Conservation (phyloP, 2,113 vertebrate genomes). For the Romanogobio albipinnatus region DNA sequence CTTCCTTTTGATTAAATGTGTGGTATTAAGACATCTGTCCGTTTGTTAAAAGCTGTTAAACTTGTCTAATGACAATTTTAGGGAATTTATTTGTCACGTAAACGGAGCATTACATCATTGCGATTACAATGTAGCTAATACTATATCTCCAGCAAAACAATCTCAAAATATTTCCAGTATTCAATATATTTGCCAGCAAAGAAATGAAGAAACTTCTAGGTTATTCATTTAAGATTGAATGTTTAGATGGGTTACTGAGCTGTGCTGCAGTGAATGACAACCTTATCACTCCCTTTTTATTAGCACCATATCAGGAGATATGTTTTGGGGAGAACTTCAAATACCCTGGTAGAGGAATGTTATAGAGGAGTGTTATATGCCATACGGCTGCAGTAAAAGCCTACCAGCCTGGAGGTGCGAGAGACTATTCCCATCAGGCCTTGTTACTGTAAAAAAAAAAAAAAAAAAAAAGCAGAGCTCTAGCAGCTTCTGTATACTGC, state of each 20-base stretch:
- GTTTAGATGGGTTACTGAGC: background rate
- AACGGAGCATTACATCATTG: background rate
- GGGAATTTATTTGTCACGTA: background rate
- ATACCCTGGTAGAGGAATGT: background rate
- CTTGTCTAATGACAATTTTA: no score
- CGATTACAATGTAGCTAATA: background rate
- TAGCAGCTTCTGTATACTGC: background rate
- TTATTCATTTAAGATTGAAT: background rate
- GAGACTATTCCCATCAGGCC: background rate
- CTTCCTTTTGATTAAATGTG: background rate
- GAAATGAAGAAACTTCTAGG: background rate
- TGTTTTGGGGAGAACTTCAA: background rate
- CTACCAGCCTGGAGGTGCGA: background rate
- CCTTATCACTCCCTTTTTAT: background rate
- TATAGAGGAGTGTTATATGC: background rate
- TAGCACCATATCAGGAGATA: background rate
- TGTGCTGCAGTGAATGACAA: conserved; percentile 9
- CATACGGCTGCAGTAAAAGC: background rate
- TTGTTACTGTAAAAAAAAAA: background rate
- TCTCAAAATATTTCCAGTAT: background rate
- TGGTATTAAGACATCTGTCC: no score
- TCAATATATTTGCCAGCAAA: background rate
- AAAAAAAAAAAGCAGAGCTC: background rate
- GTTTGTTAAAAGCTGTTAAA: no score
- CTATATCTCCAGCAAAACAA: background rate